These are phyloP conservation scores for Drosophila affinis DNA, from an alignment of 2,888 invertebrate species.

Conservation along the genomic window DNA sequence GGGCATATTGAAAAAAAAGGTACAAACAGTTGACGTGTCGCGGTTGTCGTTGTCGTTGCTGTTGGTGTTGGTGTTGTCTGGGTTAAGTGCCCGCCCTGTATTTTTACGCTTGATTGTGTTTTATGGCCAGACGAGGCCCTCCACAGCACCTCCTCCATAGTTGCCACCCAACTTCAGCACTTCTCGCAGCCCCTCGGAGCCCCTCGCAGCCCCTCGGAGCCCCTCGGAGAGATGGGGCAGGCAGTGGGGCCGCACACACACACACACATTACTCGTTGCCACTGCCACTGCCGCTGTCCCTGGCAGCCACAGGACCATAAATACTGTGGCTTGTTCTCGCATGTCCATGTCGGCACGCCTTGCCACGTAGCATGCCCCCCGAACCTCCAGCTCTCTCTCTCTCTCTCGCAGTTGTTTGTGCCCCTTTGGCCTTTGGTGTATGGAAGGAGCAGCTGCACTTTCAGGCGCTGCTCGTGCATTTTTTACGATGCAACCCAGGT, in stretches of 20 bases:
- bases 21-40: slow-evolving; percentile 61
- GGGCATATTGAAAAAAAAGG: slow-evolving; percentile 13
- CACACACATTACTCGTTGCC: slow-evolving; percentile 42
- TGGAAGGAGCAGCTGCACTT: slow-evolving; percentile 70
- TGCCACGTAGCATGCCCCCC: slow-evolving; percentile 18
- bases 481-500: slow-evolving; percentile 80
- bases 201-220: not conserved
- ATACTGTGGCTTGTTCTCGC: slow-evolving; percentile 73
- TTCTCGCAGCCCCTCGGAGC: not conserved
- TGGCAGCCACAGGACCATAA: slow-evolving; percentile 69
- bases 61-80: slow-evolving; percentile 29
- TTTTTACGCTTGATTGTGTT: slow-evolving; percentile 78
- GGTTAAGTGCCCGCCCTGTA: slow-evolving; percentile 74
- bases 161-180: not conserved
- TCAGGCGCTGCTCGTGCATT: slow-evolving; percentile 75
- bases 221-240: not conserved
- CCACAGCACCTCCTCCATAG: slow-evolving; percentile 12
- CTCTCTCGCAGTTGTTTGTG: not conserved
- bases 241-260: not conserved
- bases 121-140: slow-evolving; percentile 64
- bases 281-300: slow-evolving; percentile 14
- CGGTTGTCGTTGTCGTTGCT: slow-evolving; percentile 32
- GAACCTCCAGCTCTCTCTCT: not conserved
- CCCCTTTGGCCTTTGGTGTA: slow-evolving; percentile 41
- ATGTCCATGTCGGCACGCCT: slow-evolving; percentile 72